Evolutionary conservation across 2,113 vertebrate species (phyloP), one percentile per base, ranked within the genome.

Genomic region (Neomonachus schauinslandi): DNA sequence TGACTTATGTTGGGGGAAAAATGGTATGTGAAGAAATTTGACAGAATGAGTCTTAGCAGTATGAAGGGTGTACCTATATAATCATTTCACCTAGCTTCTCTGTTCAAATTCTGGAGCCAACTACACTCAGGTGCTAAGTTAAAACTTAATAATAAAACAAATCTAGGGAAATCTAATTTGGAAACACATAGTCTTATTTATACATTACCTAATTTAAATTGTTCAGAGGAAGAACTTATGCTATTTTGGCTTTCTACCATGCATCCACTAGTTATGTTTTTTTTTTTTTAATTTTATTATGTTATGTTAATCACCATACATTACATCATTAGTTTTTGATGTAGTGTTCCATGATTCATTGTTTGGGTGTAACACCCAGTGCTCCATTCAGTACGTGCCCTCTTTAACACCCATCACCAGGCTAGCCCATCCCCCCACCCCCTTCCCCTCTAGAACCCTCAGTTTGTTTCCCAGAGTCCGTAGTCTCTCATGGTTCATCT

Each of bases 71-170:
- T 97, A 42, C 76, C 36, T 57, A 61, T 31, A 51, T 28, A 82
- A 39, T 28, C 79, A 39, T 91, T 92, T 94, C 53, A 83, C 42
- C 42, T 31, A 24, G 16, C 26, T 87, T 92, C 36, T 93, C 67
- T 51, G 1, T 55, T 21, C 9, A 19, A 65, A 89, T 84, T 81
- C 59, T 86, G 65, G 18, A 96, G 61, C 3, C 39, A 84, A 39
- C 1, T 95, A 42, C 46, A 81, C n/a, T 97, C 16, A 59, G 31
- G 31, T 92, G 4, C 59, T 81, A 76, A 83, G 84, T 7, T 57
- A 85, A 76, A 93, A 39, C 15, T 94, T 94, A 94, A 85, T 91
- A 67, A 88, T 94, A 86, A 93, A 91, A 90, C 33, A 96, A 72
- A 74, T 65, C 53, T 59, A 95, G 26, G 21, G n/a, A 94, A 86